Evolutionary conservation across 2,888 invertebrate species (phyloP), one percentile per base, ranked within the genome.

Genomic region (Ptilodon capucinus): DNA sequence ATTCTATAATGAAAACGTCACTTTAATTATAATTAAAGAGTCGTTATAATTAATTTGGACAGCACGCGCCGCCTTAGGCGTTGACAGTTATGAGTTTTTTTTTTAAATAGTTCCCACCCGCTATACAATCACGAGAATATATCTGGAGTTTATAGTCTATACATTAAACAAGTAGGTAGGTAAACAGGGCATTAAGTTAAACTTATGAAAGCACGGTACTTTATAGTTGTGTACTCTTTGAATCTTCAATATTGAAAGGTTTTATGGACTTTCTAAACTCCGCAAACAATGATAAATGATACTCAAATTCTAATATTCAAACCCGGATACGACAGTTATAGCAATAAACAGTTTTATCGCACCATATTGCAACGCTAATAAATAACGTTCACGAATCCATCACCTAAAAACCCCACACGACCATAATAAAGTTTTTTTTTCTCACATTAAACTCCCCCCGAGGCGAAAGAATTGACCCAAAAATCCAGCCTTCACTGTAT

Each of bases 1-100:
- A 64, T 55, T 60, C 60, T 73, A 70, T 80, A 82, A 82, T 79
- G 71, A 74, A 73, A 76, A 73, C 71, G 74, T 73, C 74, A 73
- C 65, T 73, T 76, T 80, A 74, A 81, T 84, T 79, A 76, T 83
- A 77, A 84, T 82, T 79, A 79, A 78, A 78, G 56, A 66, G 72
- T 77, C 73, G 65, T 77, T 76, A 76, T 79, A 77, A 84, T 84
- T 85, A 85, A 84, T 83, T 77, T 64, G 66, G 58, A 51, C 56
- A 62, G 71, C 79, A 78, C 79, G 74, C 72, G 75, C 68, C 58
- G 79, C 80, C 79, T 57, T 40, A 43, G 74, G 77, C 79, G 70
- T 58, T 72, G 76, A 76, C 81, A 82, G 80, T 78, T 81, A 13
- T 32, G 14, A 14, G 17, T 68, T 71, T 67, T 71, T 73, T n/a